Conservation (phyloP, 2,888 invertebrate genomes). For the Heliconius sara region DNA sequence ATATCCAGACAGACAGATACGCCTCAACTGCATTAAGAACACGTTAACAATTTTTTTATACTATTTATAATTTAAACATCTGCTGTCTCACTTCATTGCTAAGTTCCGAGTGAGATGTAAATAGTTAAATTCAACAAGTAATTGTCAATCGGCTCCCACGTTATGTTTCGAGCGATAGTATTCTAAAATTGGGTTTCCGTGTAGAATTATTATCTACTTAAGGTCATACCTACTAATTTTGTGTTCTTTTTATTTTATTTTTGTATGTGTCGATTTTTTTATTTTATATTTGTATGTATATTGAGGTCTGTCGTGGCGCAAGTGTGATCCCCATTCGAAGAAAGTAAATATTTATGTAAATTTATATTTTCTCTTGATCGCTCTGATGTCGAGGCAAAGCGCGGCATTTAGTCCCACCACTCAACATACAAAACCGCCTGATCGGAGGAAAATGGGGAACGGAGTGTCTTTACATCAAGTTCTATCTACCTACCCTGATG, state of each 20-base stretch:
- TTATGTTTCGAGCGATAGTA: constrained; percentile 39
- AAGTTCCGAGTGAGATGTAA: constrained; percentile 41
- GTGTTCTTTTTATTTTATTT: neutral
- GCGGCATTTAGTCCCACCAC: no score
- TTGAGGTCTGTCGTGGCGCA: no score
- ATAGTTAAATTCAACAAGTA: constrained; percentile 47
- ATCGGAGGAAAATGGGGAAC: no score
- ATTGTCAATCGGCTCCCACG: constrained; percentile 49
- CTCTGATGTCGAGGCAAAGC: no score
- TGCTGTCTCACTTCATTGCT: constrained; percentile 39
- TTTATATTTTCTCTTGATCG: no score
- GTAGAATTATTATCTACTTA: constrained; percentile 13
- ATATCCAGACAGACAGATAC: neutral
- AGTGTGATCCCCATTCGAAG: no score
- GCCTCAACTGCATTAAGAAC: neutral
- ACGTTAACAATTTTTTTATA: constrained; percentile 34
- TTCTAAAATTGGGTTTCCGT: constrained; percentile 9
- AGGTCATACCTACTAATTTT: neutral
- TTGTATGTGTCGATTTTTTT: neutral
- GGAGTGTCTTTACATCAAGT: no score
- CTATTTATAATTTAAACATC: constrained; percentile 45
- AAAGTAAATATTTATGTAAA: no score
- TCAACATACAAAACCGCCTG: no score
- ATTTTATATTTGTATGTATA: no score
- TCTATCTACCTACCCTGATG: no score